Evolutionary conservation across 2,797 vertebrate species (phyloP).

Genomic region (Propithecus perrieri): DNA sequence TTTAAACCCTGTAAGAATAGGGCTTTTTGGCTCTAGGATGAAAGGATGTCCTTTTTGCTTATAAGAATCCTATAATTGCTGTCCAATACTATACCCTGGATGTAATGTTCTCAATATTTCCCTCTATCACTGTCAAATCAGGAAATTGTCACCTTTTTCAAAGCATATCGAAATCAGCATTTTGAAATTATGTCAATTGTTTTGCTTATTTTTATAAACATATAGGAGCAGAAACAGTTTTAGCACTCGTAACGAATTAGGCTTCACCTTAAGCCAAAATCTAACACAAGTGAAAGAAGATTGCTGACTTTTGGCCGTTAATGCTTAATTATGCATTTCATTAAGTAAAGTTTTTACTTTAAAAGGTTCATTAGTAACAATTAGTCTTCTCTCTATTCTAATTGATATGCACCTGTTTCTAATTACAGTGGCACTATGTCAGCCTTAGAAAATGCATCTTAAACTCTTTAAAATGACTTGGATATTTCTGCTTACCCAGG

Average conservation of each 20-base stretch:
- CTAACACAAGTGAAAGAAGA: slow-evolving; percentile 77
- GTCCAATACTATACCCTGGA: background rate
- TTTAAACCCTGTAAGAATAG: background rate
- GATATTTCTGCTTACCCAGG: slow-evolving; percentile 33
- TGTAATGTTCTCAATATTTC: background rate
- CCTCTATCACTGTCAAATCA: background rate
- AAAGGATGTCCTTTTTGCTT: background rate
- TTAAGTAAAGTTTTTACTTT: slow-evolving; percentile 82
- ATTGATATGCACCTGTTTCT: slow-evolving; percentile 81
- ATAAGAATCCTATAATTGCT: background rate
- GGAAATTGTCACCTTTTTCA: slow-evolving; percentile 25
- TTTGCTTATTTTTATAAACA: slow-evolving; percentile 5
- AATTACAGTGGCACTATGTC: slow-evolving; percentile 78
- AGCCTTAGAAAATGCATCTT: slow-evolving; percentile 74
- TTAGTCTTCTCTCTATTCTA: slow-evolving; percentile 76
- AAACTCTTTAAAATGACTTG: slow-evolving; percentile 62
- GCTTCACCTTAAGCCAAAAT: slow-evolving; percentile 78
- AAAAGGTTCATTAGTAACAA: slow-evolving; percentile 82
- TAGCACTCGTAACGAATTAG: slow-evolving; percentile 70
- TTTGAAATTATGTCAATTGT: slow-evolving; percentile 32
- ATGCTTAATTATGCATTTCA: slow-evolving; percentile 85
- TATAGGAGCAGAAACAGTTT: slow-evolving; percentile 44
- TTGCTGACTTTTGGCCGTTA: slow-evolving; percentile 79
- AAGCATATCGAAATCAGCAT: slow-evolving; percentile 47
- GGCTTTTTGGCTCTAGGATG: background rate